Percentiles rank a stretch among this genome's conserved stretches.
Conservation (phyloP, 2,888 invertebrate genomes). For the Stenchaetothrips biformis region DNA sequence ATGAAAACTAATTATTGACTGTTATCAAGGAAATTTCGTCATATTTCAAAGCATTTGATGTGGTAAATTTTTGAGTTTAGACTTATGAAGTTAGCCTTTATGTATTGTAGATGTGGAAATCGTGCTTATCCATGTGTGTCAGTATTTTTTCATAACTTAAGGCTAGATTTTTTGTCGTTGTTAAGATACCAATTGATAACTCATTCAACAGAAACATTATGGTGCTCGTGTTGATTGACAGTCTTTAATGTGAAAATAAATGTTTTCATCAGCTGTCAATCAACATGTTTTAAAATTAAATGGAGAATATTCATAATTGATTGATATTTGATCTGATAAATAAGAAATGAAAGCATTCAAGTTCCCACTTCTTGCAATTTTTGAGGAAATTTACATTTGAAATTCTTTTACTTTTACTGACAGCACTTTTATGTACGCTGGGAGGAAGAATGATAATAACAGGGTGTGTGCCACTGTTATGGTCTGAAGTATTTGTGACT, state of each 20-base stretch:
- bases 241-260: not conserved
- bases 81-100: not conserved
- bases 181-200: not conserved
- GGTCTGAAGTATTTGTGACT: no score
- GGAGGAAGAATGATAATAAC: no score
- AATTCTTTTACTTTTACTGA: no score
- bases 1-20: no score
- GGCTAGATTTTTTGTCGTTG: not conserved
- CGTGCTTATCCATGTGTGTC: not conserved
- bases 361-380: not conserved
- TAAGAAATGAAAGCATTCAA: not conserved
- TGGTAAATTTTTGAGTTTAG: not conserved
- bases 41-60: no score
- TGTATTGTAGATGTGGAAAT: not conserved
- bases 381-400: not conserved
- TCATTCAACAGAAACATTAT: not conserved
- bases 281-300: not conserved
- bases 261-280: not conserved
- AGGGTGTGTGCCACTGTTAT: no score
- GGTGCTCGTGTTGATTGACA: not conserved
- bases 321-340: not conserved
- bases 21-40: no score
- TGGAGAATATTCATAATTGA: not conserved
- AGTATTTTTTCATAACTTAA: not conserved
- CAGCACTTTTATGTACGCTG: no score